Evolutionary conservation across 1,140 invertebrate genomes (phyloP).

Genomic region (Drosophila teissieri): DNA sequence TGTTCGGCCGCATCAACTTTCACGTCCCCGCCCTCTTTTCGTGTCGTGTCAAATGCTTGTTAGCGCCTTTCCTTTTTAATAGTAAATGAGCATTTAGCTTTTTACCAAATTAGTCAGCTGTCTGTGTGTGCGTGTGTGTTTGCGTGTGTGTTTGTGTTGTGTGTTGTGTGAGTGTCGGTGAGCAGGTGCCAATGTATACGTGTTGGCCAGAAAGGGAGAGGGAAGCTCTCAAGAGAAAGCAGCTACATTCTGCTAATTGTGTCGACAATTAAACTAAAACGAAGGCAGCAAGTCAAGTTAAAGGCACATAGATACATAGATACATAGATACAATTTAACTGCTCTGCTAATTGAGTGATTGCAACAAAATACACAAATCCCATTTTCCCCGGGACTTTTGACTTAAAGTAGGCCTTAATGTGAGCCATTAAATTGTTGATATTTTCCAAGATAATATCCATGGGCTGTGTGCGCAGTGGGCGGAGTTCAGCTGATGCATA

Average conservation of each 20-base stretch:
- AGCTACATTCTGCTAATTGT: conserved; percentile 26
- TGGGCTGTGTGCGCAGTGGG: not conserved
- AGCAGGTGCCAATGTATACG: not conserved
- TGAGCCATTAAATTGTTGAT: conserved; percentile 15
- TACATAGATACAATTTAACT: not conserved
- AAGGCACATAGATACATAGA: not conserved
- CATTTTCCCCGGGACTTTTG: not conserved
- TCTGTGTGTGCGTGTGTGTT: not conserved
- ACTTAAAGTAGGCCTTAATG: conserved; percentile 8
- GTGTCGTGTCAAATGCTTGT: conserved; percentile 66
- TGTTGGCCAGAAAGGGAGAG: not conserved
- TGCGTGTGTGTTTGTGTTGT: no score
- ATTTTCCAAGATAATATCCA: conserved; percentile 8
- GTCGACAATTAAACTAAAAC: conserved; percentile 15
- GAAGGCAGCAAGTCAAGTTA: conserved; percentile 7
- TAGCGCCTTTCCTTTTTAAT: conserved; percentile 72
- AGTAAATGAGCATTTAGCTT: conserved; percentile 69
- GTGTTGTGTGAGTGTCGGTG: not conserved
- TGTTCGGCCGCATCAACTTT: not conserved
- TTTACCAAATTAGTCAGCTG: conserved; percentile 70
- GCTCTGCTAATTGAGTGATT: conserved; percentile 23
- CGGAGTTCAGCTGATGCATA: not conserved
- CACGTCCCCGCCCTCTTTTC: not conserved
- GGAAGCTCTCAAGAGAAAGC: not conserved
- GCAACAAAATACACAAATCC: conserved; percentile 3